These are phyloP conservation scores for Pongo abelii DNA, from an alignment of 2,113 vertebrate species.

Conservation along the genomic window DNA sequence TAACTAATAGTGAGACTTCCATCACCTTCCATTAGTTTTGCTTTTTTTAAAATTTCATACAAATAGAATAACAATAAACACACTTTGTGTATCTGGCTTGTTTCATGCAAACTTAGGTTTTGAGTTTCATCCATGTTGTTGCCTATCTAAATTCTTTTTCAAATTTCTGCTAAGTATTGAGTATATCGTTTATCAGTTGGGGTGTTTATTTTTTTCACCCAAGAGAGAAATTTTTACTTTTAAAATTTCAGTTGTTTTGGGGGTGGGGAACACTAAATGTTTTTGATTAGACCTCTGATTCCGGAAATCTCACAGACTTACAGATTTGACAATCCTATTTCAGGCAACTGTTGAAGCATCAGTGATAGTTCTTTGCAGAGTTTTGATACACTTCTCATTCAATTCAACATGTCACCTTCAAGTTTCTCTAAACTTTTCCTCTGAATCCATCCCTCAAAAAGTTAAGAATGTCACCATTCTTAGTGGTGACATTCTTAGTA, in stretches of 20 bases:
- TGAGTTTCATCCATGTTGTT: background rate
- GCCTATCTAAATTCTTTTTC: background rate
- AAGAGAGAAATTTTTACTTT: background rate
- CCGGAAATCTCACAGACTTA: background rate
- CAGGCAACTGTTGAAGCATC: background rate
- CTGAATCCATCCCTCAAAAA: background rate
- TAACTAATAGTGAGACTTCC: background rate
- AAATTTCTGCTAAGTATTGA: background rate
- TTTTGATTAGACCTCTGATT: background rate
- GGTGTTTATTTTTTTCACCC: background rate
- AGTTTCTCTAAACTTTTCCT: background rate
- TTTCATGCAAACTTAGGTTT: background rate
- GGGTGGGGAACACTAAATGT: background rate
- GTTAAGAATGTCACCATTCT: background rate
- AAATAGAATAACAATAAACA: background rate
- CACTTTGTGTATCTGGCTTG: background rate
- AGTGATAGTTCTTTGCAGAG: background rate
- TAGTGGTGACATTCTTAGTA: too few species aligned
- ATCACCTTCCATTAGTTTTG: background rate
- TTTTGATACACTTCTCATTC: background rate
- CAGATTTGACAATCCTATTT: background rate
- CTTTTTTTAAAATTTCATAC: background rate
- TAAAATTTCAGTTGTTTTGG: background rate
- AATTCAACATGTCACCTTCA: background rate
- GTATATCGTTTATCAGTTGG: background rate